Conservation (phyloP, 64 coral and sea anemone genomes). For the Pocillopora damicornis region DNA sequence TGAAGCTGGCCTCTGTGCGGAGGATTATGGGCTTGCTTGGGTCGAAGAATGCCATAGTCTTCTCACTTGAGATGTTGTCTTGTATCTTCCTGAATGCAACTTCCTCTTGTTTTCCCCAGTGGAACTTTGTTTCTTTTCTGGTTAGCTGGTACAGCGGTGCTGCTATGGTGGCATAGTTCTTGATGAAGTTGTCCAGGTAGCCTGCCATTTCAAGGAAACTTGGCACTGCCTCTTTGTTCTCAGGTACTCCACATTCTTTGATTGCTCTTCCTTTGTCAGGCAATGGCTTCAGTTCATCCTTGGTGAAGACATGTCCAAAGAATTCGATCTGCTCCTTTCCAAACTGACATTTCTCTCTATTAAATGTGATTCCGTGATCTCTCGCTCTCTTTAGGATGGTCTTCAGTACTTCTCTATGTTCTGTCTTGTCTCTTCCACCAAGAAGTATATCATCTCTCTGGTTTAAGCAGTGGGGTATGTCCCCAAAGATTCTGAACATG, state of each 20-base stretch:
- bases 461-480: constrained; percentile 15
- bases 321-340: not conserved
- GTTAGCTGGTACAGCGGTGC: constrained; percentile 11
- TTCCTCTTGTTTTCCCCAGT: not conserved
- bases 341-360: constrained; percentile 26
- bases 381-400: not conserved
- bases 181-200: not conserved
- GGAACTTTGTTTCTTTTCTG: constrained; percentile 26
- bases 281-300: not conserved
- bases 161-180: not conserved
- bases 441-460: constrained; percentile 5
- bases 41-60: not conserved
- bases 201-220: constrained; percentile 53
- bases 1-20: not conserved
- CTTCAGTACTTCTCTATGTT: not conserved
- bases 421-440: too few relatives aligned
- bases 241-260: not conserved
- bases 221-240: not conserved
- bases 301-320: constrained; percentile 11
- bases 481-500: constrained; percentile 13
- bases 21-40: constrained; percentile 7
- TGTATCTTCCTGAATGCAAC: not conserved
- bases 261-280: not conserved
- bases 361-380: constrained; percentile 24
- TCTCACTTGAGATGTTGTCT: not conserved